Conservation (phyloP, 1,140 invertebrate genomes). For the Colletes gigas region DNA sequence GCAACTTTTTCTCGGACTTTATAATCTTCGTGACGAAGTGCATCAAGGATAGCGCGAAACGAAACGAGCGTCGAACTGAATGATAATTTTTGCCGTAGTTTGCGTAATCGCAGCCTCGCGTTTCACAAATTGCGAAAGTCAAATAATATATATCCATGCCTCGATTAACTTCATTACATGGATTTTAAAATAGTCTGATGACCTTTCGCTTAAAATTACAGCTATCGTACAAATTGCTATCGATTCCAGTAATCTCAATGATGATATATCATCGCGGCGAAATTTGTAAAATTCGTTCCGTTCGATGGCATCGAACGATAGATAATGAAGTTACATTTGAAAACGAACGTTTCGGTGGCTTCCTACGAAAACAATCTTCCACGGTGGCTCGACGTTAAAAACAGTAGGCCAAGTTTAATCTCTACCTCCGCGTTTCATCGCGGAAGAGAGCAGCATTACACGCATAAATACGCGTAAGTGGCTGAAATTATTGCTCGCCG, state of each 20-base stretch:
- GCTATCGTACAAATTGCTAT: neutral
- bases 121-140: neutral
- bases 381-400: neutral
- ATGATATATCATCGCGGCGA: neutral
- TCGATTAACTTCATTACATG: neutral
- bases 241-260: neutral
- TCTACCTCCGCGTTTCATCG: neutral
- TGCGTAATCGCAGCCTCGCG: neutral
- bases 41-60: neutral
- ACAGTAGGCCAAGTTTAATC: constrained; percentile 29
- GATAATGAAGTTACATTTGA: too few species aligned
- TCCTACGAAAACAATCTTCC: neutral
- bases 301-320: too few species aligned
- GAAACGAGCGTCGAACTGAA: neutral
- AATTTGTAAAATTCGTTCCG: too few species aligned
- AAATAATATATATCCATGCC: neutral
- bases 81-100: neutral
- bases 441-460: constrained; percentile 25
- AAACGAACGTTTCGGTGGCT: too few species aligned
- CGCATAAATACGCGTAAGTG: constrained; percentile 31
- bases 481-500: constrained; percentile 19
- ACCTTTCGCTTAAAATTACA: neutral
- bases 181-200: neutral
- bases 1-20: neutral
- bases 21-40: neutral